These are phyloP conservation scores for Oreamnos americanus DNA, from an alignment of 2,113 vertebrate species.

Conservation along the genomic window DNA sequence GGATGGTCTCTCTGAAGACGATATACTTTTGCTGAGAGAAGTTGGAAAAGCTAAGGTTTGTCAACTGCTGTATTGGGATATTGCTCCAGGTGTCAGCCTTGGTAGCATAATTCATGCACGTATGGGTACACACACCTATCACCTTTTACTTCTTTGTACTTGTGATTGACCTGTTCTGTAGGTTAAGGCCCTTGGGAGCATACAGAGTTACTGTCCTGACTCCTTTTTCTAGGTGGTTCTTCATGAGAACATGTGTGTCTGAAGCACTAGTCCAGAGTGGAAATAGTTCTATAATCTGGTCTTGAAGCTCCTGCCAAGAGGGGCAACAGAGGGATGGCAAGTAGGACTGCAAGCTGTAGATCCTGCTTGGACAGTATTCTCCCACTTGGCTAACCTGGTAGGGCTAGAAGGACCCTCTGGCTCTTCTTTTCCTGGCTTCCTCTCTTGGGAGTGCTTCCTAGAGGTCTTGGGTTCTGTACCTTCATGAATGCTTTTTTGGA, in stretches of 20 bases:
- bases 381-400: neutral
- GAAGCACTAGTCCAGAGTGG: neutral
- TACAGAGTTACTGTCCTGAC: neutral
- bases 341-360: neutral
- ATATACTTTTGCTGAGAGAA: neutral
- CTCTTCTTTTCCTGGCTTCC: neutral
- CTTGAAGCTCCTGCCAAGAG: neutral
- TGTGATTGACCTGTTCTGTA: neutral
- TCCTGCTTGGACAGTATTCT: neutral
- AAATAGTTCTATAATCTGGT: neutral
- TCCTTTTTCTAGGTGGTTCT: neutral
- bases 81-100: neutral
- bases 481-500: slow-evolving; percentile 17
- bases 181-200: neutral
- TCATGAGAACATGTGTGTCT: neutral
- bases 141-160: neutral
- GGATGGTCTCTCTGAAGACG: neutral
- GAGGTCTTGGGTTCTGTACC: neutral
- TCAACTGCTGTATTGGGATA: neutral
- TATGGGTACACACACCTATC: neutral
- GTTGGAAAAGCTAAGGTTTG: neutral
- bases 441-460: neutral
- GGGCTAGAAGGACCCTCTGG: neutral
- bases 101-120: neutral
- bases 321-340: neutral